phyloP scores from a whole-genome alignment of 2,888 invertebrate species.

The Minunthozetes semirufus region DNA sequence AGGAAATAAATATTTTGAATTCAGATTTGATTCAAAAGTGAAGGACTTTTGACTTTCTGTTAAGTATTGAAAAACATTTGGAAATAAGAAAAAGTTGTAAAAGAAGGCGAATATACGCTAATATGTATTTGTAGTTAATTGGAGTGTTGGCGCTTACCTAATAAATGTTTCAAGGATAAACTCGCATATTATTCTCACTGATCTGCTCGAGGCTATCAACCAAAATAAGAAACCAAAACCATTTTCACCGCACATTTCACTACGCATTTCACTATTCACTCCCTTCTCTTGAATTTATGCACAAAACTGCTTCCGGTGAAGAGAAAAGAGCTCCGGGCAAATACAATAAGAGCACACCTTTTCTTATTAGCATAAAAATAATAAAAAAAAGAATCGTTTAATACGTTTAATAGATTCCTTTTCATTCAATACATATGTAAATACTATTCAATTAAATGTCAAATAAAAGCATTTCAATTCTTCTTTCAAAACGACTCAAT shows the following conservation, averaged over 20 bases:
- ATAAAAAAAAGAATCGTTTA: neutral
- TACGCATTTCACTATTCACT: constrained; percentile 1
- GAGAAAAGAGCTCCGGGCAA: neutral
- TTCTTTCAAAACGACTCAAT: too few species aligned
- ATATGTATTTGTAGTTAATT: constrained; percentile 6
- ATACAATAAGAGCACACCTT: constrained; percentile 7
- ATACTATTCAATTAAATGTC: too few species aligned
- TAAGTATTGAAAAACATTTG: neutral
- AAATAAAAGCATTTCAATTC: too few species aligned
- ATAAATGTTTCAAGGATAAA: constrained; percentile 22
- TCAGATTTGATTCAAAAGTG: neutral
- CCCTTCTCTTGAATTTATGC: constrained; percentile 10
- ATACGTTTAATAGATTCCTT: neutral
- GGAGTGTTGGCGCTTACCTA: constrained; percentile 4
- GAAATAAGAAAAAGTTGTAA: neutral
- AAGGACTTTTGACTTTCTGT: constrained; percentile 13
- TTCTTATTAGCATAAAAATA: neutral
- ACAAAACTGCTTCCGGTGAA: constrained; percentile 16
- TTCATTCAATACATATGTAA: neutral
- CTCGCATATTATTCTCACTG: neutral
- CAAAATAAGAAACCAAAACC: constrained; percentile 15
- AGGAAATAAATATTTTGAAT: constrained; percentile 18
- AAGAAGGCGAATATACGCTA: neutral
- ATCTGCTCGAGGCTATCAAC: constrained; percentile 9
- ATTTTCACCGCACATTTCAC: constrained; percentile 7